Conservation (phyloP, 2,113 vertebrate species). For the Forbesichthys agassizii region DNA sequence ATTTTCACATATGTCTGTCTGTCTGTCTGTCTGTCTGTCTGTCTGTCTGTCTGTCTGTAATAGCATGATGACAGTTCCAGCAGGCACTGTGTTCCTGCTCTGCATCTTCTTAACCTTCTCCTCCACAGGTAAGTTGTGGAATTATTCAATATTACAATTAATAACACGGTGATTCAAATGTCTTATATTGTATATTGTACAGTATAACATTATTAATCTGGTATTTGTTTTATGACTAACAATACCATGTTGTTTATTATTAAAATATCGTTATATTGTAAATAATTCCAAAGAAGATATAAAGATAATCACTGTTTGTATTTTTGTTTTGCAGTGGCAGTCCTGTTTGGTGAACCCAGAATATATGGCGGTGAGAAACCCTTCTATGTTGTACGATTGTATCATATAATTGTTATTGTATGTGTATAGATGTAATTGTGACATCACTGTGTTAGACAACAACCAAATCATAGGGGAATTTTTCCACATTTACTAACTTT, state of each 20-base stretch:
- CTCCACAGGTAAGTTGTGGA: not conserved
- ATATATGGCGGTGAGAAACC: slow-evolving; percentile 75
- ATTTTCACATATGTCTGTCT: not conserved
- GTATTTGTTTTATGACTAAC: too few relatives aligned
- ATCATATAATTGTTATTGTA: not conserved
- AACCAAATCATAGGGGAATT: too few relatives aligned
- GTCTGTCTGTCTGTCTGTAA: not conserved
- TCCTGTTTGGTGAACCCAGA: slow-evolving; percentile 73
- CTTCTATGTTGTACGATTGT: not conserved
- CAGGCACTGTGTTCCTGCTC: not conserved
- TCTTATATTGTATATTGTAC: too few relatives aligned
- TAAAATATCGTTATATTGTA: not conserved
- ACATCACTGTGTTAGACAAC: too few relatives aligned
- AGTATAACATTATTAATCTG: too few relatives aligned
- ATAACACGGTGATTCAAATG: too few relatives aligned
- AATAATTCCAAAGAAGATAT: not conserved
- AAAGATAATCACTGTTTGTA: not conserved
- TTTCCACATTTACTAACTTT: too few relatives aligned
- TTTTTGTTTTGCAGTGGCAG: slow-evolving; percentile 39
- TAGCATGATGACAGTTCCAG: not conserved
- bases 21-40: slow-evolving; percentile 1
- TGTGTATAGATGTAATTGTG: not conserved
- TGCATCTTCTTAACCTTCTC: too few relatives aligned
- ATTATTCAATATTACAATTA: too few relatives aligned
- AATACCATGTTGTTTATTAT: not conserved